Evolutionary conservation across 2,797 vertebrate species (phyloP), one percentile per base, ranked within the genome.

Genomic region (Limnodromus scolopaceus): DNA sequence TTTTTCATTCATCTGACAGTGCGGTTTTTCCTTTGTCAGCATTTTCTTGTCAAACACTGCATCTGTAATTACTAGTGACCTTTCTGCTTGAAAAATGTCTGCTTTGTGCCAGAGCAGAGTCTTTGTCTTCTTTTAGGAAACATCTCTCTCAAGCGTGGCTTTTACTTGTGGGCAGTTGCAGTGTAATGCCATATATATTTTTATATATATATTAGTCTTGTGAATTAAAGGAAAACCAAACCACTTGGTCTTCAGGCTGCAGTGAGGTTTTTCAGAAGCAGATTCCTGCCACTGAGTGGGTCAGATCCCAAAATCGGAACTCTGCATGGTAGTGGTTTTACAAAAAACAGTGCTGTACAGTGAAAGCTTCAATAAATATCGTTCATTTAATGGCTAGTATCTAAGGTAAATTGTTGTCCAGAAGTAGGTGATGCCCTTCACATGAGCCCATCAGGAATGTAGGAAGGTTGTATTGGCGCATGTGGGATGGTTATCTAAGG

Each of bases 1-100:
- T 91, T 87, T 92, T 79, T 96, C 82, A 83, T 91, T 92, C 77
- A 64, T 87, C 77, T 93, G 81, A n/a, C 79, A 71, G 16, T 58
- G 57, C 23, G 10, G 18, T 70, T 94, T 93, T 90, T 81, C 17
- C 60, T 89, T 74, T 72, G 82, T 95, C 81, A 96, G 90, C 90
- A 49, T 91, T 91, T 83, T 89, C 65, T 72, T 84, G n/a, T 92
- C 23, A 6, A 68, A 51, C 81, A 54, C 51, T 91, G 85, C 36
- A 41, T 87, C 79, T 93, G 58, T 93, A 92, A 86, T 92, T 71
- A 74, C 77, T 79, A 41, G 68, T 61, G 77, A 78, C 87, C 66
- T 87, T 93, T 95, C 65, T 1, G 0, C 83, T 91, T 93, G 64
- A 70, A 87, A 95, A 92, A 87, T 63, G 3, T 1, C 53, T 80